These are phyloP conservation scores for Tetrax tetrax DNA, from an alignment of 2,113 vertebrate genomes.

Conservation along the genomic window DNA sequence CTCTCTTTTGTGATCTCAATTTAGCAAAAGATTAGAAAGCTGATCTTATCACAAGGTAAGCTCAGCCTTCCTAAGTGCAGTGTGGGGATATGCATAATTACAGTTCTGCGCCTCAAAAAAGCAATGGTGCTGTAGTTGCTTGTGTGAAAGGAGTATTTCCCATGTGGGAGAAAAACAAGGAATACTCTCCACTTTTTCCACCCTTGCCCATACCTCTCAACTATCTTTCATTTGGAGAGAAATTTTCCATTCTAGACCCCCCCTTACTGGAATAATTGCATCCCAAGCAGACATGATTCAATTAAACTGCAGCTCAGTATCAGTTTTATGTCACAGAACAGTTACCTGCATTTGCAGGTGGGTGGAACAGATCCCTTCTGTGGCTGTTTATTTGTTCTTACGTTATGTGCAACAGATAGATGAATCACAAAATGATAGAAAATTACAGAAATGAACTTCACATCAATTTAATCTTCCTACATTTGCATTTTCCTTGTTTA, in stretches of 20 bases:
- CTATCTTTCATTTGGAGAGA: conserved; percentile 44
- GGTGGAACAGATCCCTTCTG: background rate
- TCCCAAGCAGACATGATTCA: background rate
- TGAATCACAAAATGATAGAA: background rate
- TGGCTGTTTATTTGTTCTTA: background rate
- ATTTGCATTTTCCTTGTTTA: conserved; percentile 9
- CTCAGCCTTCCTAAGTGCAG: conserved; percentile 83
- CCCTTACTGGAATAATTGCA: background rate
- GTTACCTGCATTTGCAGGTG: conserved; percentile 35
- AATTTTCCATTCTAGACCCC: background rate
- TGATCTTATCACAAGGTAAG: conserved; percentile 87
- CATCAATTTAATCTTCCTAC: background rate
- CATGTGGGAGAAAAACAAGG: conserved; percentile 13
- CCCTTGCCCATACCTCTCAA: conserved; percentile 79
- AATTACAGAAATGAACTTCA: background rate
- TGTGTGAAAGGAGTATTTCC: conserved; percentile 66
- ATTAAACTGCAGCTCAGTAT: background rate
- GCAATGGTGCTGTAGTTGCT: conserved; percentile 63
- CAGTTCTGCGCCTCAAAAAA: conserved; percentile 55
- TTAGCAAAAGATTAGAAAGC: conserved; percentile 88
- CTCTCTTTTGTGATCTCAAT: conserved; percentile 83
- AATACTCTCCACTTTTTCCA: conserved; percentile 60
- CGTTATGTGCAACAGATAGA: background rate
- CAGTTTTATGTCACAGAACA: conserved; percentile 9
- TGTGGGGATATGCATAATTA: conserved; percentile 68